A percentile compares a stretch with the other conserved stretches of the same genome.
These are phyloP conservation scores for Cheirogaleus major DNA, from an alignment of 2,797 vertebrate species.

Conservation along the genomic window DNA sequence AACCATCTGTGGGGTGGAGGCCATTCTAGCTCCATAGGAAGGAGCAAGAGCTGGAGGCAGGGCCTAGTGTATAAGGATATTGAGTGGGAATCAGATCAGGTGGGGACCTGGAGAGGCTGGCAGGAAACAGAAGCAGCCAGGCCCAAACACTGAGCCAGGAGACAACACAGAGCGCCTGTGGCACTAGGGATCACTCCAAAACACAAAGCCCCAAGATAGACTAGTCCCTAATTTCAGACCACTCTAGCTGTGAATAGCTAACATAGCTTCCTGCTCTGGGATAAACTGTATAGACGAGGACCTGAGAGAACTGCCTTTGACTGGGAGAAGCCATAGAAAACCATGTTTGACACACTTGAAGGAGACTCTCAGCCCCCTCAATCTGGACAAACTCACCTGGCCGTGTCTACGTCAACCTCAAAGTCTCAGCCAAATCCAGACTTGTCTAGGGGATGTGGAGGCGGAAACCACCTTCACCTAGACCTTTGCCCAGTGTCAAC, in stretches of 20 bases:
- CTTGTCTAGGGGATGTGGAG: neutral
- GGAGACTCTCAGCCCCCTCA: neutral
- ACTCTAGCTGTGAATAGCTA: neutral
- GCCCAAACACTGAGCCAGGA: neutral
- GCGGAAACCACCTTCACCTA: neutral
- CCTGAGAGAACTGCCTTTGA: neutral
- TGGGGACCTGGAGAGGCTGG: neutral
- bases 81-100: neutral
- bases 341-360: neutral
- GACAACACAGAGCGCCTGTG: accelerated
- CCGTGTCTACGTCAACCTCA: neutral
- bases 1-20: neutral
- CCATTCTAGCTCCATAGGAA: neutral
- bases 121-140: neutral
- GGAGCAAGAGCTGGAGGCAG: neutral
- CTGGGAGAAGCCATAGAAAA: neutral
- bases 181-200: neutral
- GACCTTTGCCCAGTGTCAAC: neutral
- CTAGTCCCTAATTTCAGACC: neutral
- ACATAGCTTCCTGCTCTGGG: neutral
- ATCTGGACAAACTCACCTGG: neutral
- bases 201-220: neutral
- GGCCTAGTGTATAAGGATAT: neutral
- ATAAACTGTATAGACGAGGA: neutral
- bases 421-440: neutral